Percentiles rank a stretch among this genome's conserved stretches.
These are phyloP conservation scores for Dasyprocta punctata DNA, from an alignment of 2,113 vertebrate genomes.

Conservation along the genomic window DNA sequence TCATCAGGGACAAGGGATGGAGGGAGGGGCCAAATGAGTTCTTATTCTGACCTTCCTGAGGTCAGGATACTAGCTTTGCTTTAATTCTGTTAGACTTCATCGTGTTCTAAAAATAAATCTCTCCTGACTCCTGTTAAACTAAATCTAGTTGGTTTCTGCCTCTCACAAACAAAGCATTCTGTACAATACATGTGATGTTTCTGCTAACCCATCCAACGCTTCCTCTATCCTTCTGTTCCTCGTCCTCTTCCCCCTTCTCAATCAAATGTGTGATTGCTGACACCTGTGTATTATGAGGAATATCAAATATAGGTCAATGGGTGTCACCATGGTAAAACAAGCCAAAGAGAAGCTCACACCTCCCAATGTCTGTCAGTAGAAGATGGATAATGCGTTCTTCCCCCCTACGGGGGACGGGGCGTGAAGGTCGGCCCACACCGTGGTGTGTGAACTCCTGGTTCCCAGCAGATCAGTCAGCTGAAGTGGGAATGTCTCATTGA, in stretches of 20 bases:
- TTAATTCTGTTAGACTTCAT: background rate
- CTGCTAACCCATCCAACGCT: background rate
- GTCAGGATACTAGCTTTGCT: background rate
- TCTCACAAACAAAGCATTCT: background rate
- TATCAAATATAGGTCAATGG: slow-evolving; percentile 69
- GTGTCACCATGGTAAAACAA: slow-evolving; percentile 63
- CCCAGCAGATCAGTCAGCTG: slow-evolving; percentile 62
- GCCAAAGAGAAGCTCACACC: slow-evolving; percentile 51
- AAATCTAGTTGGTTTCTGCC: slow-evolving; percentile 29
- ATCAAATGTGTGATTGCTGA: slow-evolving; percentile 16
- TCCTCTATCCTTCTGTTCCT: background rate
- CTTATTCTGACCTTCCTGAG: background rate
- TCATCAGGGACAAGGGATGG: background rate
- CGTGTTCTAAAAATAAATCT: slow-evolving; percentile 24
- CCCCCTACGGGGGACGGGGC: background rate
- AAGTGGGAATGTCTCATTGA: slow-evolving; percentile 62
- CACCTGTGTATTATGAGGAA: slow-evolving; percentile 11
- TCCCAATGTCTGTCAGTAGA: slow-evolving; percentile 42
- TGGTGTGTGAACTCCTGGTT: slow-evolving; percentile 59
- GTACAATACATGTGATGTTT: background rate
- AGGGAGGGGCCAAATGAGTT: background rate
- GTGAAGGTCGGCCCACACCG: slow-evolving; percentile 34
- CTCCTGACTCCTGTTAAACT: background rate
- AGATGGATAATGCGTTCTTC: background rate
- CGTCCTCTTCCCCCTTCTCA: background rate